These are phyloP conservation scores for Nysson spinosus DNA, from an alignment of 2,888 invertebrate genomes.

Conservation along the genomic window DNA sequence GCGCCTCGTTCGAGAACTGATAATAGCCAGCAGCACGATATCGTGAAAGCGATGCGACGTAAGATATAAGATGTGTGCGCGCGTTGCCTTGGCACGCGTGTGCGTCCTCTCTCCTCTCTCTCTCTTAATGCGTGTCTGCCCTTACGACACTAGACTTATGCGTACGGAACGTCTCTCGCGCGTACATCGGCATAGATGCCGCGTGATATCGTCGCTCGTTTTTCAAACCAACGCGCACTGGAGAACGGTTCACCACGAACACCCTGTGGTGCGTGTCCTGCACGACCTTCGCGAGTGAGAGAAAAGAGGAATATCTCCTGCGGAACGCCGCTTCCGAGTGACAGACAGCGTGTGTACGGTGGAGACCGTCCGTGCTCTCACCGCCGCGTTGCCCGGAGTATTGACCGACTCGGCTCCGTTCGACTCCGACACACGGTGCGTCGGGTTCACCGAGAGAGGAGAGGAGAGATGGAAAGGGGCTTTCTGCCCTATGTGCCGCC, in stretches of 20 bases:
- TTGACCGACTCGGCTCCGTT: slow-evolving; percentile 73
- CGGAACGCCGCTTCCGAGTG: slow-evolving; percentile 4
- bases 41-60: too few species aligned
- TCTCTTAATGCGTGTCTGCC: too few species aligned
- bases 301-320: slow-evolving; percentile 7
- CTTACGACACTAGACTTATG: too few species aligned
- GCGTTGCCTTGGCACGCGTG: too few species aligned
- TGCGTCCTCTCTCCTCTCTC: too few species aligned
- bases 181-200: too few species aligned
- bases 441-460: slow-evolving; percentile 21
- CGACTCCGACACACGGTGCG: slow-evolving; percentile 54
- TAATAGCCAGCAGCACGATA: too few species aligned
- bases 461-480: slow-evolving; percentile 34
- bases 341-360: slow-evolving; percentile 44
- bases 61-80: too few species aligned
- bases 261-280: slow-evolving; percentile 3
- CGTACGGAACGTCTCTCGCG: too few species aligned
- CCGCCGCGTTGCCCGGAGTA: slow-evolving; percentile 74
- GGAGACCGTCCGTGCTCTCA: slow-evolving; percentile 57
- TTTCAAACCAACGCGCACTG: too few species aligned
- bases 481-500: slow-evolving; percentile 37
- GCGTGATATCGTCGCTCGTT: too few species aligned
- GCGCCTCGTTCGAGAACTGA: background rate
- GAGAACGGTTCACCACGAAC: too few species aligned
- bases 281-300: slow-evolving; percentile 1